phyloP scores from a whole-genome alignment of 2,113 vertebrate species.

The Struthidea cinerea region DNA sequence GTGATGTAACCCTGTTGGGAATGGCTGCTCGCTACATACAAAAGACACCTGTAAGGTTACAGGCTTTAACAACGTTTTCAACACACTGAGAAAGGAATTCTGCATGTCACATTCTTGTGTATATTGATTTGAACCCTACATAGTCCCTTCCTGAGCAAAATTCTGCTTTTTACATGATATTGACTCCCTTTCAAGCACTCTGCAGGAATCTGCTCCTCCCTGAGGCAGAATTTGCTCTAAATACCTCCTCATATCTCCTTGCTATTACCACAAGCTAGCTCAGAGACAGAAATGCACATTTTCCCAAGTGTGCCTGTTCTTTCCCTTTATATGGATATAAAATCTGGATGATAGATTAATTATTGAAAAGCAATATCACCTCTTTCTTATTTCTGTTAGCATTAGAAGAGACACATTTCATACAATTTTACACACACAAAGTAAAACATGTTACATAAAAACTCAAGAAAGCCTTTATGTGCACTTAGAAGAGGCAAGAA shows the following conservation, averaged over 20 bases:
- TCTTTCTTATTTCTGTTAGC: background rate
- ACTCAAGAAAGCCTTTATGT: background rate
- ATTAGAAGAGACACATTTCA: background rate
- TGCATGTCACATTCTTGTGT: background rate
- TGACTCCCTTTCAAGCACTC: background rate
- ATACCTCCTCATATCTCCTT: background rate
- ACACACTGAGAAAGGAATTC: background rate
- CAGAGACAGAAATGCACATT: background rate
- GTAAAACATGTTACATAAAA: background rate
- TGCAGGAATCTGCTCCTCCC: background rate
- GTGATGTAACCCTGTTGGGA: background rate
- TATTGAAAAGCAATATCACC: background rate
- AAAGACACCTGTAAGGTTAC: background rate
- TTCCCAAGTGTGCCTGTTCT: background rate
- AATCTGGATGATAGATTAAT: background rate
- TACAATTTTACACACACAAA: background rate
- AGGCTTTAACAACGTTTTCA: background rate
- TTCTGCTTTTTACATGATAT: background rate
- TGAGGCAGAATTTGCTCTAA: background rate
- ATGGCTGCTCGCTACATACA: background rate
- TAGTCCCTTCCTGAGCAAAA: background rate
- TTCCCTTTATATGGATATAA: background rate
- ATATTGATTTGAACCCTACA: background rate
- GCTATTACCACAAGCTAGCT: background rate
- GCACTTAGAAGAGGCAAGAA: background rate